Evolutionary conservation across 2,888 invertebrate species (phyloP).

Genomic region (Zhengitettix transpicula): DNA sequence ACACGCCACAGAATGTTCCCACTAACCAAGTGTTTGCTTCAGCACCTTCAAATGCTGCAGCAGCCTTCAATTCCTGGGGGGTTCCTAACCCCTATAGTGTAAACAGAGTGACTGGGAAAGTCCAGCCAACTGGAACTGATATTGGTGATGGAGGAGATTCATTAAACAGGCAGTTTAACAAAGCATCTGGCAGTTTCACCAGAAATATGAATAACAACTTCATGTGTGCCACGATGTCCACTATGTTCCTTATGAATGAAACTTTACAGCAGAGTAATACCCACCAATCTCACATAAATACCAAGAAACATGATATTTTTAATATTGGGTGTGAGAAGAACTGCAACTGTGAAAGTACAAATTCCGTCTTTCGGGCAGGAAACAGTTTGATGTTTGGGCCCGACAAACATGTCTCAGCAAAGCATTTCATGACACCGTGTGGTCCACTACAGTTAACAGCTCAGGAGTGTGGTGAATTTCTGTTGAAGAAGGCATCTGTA

Average conservation of each 20-base stretch:
- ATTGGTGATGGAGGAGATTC: background rate
- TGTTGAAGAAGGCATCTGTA: conserved; percentile 57
- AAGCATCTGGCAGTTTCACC: conserved; percentile 1
- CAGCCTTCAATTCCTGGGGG: conserved; percentile 6
- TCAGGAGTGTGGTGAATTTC: conserved; percentile 61
- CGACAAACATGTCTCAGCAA: conserved; percentile 27
- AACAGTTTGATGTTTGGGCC: conserved; percentile 26
- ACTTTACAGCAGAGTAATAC: conserved; percentile 11
- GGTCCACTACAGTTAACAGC: conserved; percentile 57
- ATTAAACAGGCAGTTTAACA: background rate
- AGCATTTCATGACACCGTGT: conserved; percentile 53
- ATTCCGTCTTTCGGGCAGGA: conserved; percentile 22
- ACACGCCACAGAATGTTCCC: conserved; percentile 9
- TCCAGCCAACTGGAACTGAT: background rate
- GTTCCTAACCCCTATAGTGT: conserved; percentile 7
- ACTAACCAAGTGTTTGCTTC: conserved; percentile 8
- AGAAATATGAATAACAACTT: conserved; percentile 13
- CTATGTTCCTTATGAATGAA: conserved; percentile 15
- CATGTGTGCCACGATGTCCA: conserved; percentile 9
- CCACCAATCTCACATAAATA: conserved; percentile 8
- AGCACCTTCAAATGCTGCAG: conserved; percentile 2
- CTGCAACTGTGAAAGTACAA: conserved; percentile 26
- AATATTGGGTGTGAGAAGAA: conserved; percentile 17
- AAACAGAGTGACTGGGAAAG: conserved; percentile 1
- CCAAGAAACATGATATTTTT: conserved; percentile 15